Evolutionary conservation across 2,888 invertebrate genomes (phyloP).

Genomic region (Lathronympha strigana): DNA sequence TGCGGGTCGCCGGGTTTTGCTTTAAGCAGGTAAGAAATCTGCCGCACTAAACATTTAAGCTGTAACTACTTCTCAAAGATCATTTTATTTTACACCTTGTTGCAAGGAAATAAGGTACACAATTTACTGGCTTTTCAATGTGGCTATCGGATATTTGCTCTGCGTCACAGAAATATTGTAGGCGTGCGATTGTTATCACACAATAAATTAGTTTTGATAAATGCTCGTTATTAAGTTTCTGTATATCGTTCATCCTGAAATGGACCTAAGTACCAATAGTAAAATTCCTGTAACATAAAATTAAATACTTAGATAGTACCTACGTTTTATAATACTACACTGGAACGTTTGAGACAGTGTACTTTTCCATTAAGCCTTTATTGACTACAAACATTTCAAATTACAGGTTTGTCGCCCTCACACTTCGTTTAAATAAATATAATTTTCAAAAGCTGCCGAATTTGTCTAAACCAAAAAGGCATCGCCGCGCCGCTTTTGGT

Average conservation of each 20-base stretch:
- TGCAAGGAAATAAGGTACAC: not conserved
- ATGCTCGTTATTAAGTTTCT: not conserved
- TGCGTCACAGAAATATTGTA: not conserved
- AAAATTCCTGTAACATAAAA: no score
- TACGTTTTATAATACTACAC: no score
- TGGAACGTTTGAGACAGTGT: no score
- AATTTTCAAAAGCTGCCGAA: no score
- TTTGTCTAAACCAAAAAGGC: no score
- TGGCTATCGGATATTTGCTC: not conserved
- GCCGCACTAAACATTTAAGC: not conserved
- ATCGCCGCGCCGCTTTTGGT: no score
- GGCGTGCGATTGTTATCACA: not conserved
- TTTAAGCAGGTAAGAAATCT: slow-evolving; percentile 12
- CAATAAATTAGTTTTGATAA: slow-evolving; percentile 10
- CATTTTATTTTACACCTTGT: not conserved
- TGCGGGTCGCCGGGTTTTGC: slow-evolving; percentile 4
- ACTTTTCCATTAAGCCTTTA: no score
- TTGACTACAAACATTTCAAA: no score
- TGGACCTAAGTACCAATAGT: no score
- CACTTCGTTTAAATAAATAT: no score
- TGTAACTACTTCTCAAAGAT: not conserved
- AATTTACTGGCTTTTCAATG: not conserved
- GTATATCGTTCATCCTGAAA: not conserved
- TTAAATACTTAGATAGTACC: no score
- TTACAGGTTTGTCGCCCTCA: no score